Conservation (phyloP, 2,797 vertebrate genomes). For the Bradypodion pumilum region DNA sequence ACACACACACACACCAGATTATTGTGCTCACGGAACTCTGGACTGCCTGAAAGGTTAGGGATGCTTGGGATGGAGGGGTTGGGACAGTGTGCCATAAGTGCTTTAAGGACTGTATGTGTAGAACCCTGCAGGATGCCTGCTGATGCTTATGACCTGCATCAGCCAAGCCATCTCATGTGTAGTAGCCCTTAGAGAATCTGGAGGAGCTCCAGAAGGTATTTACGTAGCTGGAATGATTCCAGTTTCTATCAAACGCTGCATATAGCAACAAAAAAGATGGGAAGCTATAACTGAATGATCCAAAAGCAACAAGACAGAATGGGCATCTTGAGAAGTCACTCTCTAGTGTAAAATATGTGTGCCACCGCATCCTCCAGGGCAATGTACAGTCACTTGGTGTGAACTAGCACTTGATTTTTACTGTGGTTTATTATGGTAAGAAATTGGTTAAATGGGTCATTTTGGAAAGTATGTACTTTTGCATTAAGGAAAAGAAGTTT, state of each 20-base stretch:
- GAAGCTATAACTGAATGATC: constrained; percentile 42
- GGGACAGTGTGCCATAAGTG: not conserved
- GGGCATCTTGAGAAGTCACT: constrained; percentile 57
- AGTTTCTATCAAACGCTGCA: constrained; percentile 68
- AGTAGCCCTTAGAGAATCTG: constrained; percentile 56
- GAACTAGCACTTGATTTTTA: no score
- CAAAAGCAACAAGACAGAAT: constrained; percentile 70
- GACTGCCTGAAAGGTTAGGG: constrained; percentile 24
- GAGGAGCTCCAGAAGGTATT: constrained; percentile 68
- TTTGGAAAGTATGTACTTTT: no score
- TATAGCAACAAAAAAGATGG: constrained; percentile 57
- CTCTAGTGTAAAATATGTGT: no score
- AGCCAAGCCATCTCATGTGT: constrained; percentile 65
- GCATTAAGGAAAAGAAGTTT: no score
- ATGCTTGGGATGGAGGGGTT: constrained; percentile 11
- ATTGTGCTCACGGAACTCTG: constrained; percentile 40
- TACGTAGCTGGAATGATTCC: constrained; percentile 76
- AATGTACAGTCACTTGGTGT: no score
- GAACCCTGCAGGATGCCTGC: constrained; percentile 57
- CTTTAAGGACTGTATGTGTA: constrained; percentile 27
- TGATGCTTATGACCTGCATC: constrained; percentile 51
- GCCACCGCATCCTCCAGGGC: no score
- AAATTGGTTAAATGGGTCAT: no score
- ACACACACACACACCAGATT: not conserved
- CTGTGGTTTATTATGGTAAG: no score